These are phyloP conservation scores for Xenus cinereus DNA, from an alignment of 2,113 vertebrate species.

Conservation along the genomic window DNA sequence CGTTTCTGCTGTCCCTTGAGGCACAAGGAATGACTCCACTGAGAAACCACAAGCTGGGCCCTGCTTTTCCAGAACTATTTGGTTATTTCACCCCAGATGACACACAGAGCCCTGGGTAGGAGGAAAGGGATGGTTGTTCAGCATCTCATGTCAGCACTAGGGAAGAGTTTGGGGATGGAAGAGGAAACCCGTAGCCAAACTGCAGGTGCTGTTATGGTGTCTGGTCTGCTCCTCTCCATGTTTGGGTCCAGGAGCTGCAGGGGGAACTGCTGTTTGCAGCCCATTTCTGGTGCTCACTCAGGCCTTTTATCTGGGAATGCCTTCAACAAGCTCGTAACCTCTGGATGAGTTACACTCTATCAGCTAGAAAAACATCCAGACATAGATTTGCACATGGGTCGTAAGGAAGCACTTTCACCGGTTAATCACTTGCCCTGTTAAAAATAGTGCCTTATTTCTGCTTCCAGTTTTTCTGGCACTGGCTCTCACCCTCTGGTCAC, in stretches of 20 bases:
- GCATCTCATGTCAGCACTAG: background rate
- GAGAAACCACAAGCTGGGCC: background rate
- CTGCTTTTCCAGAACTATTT: background rate
- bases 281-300: background rate
- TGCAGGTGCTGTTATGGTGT: background rate
- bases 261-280: background rate
- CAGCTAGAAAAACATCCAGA: background rate
- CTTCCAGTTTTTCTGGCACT: background rate
- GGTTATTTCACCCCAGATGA: background rate
- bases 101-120: background rate
- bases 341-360: background rate
- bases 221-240: background rate
- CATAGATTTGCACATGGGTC: accelerated
- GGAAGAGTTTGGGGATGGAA: background rate
- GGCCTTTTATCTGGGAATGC: background rate
- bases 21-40: accelerated
- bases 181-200: background rate
- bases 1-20: background rate
- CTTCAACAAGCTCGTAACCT: background rate
- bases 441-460: background rate
- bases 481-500: background rate
- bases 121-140: background rate
- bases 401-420: background rate
- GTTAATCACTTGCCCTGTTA: background rate
- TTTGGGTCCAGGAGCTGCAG: background rate